Evolutionary conservation across 2,888 invertebrate genomes (phyloP), one percentile per base, ranked within the genome.

Genomic region (Lutraria lutraria): DNA sequence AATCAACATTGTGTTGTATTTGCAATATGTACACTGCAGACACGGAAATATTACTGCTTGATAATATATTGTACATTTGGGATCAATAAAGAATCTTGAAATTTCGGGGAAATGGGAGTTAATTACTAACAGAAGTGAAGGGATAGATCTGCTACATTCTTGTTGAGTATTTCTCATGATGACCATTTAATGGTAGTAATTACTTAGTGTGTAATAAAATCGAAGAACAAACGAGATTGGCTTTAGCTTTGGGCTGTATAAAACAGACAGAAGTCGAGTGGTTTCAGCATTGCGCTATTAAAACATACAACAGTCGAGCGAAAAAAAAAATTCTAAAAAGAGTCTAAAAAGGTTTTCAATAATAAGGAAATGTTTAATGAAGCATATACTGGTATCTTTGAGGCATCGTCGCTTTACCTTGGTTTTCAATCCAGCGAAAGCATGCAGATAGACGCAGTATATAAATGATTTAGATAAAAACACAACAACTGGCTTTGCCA

Each of bases 111-210:
- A 13, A 29, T 15, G 29, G 72, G 29, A 31, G 13, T 10, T 15
- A 16, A 72, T 31, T 25, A 31, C 31, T 15, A 12, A 12, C 72
- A 72, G 29, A 13, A 72, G 72, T 72, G 72, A 31, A 29, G 31
- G 31, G 12, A n/a, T n/a, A 29, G 31, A n/a, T n/a, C n/a, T 72
- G 72, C 10, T 72, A 29, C 31, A 15, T 72, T 72, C 0, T 15
- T 72, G 16, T 72, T 31, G n/a, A 31, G 72, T 31, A 6, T 31
- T 15, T 72, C 72, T 72, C 31, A 0, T 31, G 72, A 72, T 72
- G 72, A 72, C 16, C 72, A 72, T 72, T 72, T 72, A 72, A 72
- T 72, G 72, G 16, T 72, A 72, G 72, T n/a, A 31, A 31, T 31
- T 72, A 72, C 29, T 72, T 72, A 31, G 15, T 72, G 31, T 13